Evolutionary conservation across 2,888 invertebrate species (phyloP), one percentile per base, ranked within the genome.

Genomic region (Dusona sp.): DNA sequence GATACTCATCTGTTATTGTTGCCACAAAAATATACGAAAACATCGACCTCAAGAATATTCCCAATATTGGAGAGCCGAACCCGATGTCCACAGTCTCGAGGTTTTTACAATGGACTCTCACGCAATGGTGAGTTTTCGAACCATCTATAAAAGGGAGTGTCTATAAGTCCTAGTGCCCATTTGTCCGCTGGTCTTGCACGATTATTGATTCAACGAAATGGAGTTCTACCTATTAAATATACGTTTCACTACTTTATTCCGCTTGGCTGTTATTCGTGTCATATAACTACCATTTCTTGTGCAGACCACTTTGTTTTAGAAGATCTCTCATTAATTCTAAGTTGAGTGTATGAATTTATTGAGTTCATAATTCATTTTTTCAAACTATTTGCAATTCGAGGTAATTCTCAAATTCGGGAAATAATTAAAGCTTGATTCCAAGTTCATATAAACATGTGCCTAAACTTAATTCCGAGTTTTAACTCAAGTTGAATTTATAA

Each of bases 1-100:
- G 84, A 97, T 97, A 91, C 96, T 97, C 54, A 96, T 97, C 84
- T 97, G 97, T 94, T 97, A 96, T 93, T 96, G 96, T 94, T 96
- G 96, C 92, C 96, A 96, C 94, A 96, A 93, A 94, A 96, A 92
- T 88, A 94, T 95, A 89, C 94, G 95, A 85, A 95, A 95, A 91
- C 93, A 94, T 88, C 94, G 94, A 79, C 94, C 94, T 89, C 95
- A 84, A 86, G 93, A 93, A 85, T 93, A 93, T 86, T 92, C 93
- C 64, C 93, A 93, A 73, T 95, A 95, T 90, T 95, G 95, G 95
- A 93, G 95, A 85, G 88, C 92, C 68, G 95, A 95, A 85, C 94
- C 95, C 9, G 95, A 95, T 83, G 93, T 95, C 73, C 95, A 95
- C 42, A 94, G 93, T 81, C 93, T 95, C 89, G 95, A 95, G 90